Conservation (phyloP, 2,888 invertebrate genomes). For the Catocala nupta region DNA sequence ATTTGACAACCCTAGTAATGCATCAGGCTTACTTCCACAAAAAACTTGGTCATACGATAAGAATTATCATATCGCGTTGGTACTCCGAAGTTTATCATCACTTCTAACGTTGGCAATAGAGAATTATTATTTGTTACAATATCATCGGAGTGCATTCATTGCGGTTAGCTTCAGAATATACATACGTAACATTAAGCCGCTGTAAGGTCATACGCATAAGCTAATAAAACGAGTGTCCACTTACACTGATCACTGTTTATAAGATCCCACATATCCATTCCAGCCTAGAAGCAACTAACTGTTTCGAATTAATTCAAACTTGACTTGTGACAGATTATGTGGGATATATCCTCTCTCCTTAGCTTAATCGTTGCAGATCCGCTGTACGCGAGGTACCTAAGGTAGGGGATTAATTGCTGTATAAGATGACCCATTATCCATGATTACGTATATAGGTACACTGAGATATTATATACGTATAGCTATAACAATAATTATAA, state of each 20-base stretch:
- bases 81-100: constrained; percentile 59
- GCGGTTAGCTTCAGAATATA: constrained; percentile 31
- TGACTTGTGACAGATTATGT: neutral
- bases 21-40: constrained; percentile 61
- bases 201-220: constrained; percentile 41
- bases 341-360: constrained; percentile 1
- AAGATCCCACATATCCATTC: constrained; percentile 17
- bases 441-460: too few relatives aligned
- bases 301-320: neutral
- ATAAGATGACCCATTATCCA: too few relatives aligned
- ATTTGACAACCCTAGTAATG: constrained; percentile 44
- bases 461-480: too few relatives aligned
- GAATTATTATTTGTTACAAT: constrained; percentile 14
- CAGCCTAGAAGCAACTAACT: constrained; percentile 1
- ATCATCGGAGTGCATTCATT: constrained; percentile 1
- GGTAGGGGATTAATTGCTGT: too few relatives aligned
- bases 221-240: constrained; percentile 38
- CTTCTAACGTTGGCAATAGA: constrained; percentile 17
- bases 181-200: constrained; percentile 39
- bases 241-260: constrained; percentile 34
- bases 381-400: too few relatives aligned
- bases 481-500: too few relatives aligned
- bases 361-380: constrained; percentile 7
- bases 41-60: constrained; percentile 76
- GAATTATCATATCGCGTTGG: constrained; percentile 66